These are phyloP conservation scores for Stenolophus ochropezus DNA, from an alignment of 2,888 invertebrate genomes.

Conservation along the genomic window DNA sequence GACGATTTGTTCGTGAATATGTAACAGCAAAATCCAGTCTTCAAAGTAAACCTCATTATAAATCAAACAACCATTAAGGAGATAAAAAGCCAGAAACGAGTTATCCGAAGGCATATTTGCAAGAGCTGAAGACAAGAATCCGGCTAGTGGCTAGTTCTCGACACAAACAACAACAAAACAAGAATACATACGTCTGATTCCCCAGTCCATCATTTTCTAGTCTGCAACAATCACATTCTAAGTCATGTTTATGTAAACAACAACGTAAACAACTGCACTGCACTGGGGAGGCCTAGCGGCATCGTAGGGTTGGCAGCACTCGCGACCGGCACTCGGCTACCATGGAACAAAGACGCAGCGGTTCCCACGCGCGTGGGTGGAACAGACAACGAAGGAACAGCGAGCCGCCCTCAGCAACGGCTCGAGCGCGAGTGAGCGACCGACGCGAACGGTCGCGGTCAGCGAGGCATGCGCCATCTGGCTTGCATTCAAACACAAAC, in stretches of 20 bases:
- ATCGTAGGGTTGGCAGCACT: neutral
- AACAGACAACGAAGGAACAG: slow-evolving; percentile 23
- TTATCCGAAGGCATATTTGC: slow-evolving; percentile 49
- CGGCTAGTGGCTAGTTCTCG: slow-evolving; percentile 4
- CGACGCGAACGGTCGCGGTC: slow-evolving; percentile 50
- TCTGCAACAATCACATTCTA: slow-evolving; percentile 46
- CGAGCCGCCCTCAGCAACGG: slow-evolving; percentile 30
- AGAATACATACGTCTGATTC: slow-evolving; percentile 81
- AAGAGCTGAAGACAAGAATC: slow-evolving; percentile 25
- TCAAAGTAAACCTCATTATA: slow-evolving; percentile 51
- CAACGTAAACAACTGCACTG: slow-evolving; percentile 16
- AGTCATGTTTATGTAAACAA: slow-evolving; percentile 36
- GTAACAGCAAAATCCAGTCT: slow-evolving; percentile 49
- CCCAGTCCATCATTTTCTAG: slow-evolving; percentile 83
- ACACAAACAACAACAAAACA: slow-evolving; percentile 46
- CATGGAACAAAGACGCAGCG: slow-evolving; percentile 48
- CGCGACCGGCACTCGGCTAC: neutral
- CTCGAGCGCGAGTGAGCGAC: slow-evolving; percentile 50
- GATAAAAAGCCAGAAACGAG: slow-evolving; percentile 54
- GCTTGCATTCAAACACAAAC: slow-evolving; percentile 56
- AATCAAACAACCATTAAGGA: slow-evolving; percentile 54
- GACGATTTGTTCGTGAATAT: neutral
- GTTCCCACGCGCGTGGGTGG: slow-evolving; percentile 53
- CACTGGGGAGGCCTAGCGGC: neutral
- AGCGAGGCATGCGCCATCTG: slow-evolving; percentile 49